Conservation (phyloP, 35 echinoderm and acorn worm species). For the Ophiothrix spiculata region DNA sequence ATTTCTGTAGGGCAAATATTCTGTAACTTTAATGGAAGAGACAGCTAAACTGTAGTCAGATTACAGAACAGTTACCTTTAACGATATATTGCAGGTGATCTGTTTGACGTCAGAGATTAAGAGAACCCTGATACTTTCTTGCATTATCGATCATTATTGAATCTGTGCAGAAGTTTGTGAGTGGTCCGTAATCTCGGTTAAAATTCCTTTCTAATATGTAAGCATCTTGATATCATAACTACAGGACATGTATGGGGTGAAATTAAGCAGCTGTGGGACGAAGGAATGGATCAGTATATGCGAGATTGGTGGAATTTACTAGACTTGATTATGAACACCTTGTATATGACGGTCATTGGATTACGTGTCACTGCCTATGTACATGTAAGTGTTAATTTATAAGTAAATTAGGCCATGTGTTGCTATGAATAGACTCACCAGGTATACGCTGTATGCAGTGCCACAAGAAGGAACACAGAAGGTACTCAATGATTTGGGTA, state of each 20-base stretch:
- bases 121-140: background rate
- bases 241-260: slow-evolving; percentile 93
- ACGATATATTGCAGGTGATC: background rate
- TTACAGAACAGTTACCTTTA: background rate
- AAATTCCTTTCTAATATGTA: too few relatives aligned
- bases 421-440: too few relatives aligned
- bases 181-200: too few relatives aligned
- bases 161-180: background rate
- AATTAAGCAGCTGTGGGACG: slow-evolving; percentile 94
- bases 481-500: too few relatives aligned
- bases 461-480: too few relatives aligned
- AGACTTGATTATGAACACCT: slow-evolving; percentile 79
- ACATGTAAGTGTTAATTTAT: slow-evolving; percentile 56
- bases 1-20: background rate
- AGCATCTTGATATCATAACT: too few relatives aligned
- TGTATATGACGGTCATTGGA: slow-evolving; percentile 90
- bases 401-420: background rate
- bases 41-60: background rate
- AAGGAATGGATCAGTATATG: slow-evolving; percentile 76
- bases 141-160: background rate
- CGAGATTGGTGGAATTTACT: slow-evolving; percentile 98
- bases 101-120: too few relatives aligned
- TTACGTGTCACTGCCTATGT: slow-evolving; percentile 88
- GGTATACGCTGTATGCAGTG: too few relatives aligned
- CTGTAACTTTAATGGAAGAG: background rate